These are phyloP conservation scores for Elephantulus edwardii DNA, from an alignment of 2,113 vertebrate genomes.

Conservation along the genomic window DNA sequence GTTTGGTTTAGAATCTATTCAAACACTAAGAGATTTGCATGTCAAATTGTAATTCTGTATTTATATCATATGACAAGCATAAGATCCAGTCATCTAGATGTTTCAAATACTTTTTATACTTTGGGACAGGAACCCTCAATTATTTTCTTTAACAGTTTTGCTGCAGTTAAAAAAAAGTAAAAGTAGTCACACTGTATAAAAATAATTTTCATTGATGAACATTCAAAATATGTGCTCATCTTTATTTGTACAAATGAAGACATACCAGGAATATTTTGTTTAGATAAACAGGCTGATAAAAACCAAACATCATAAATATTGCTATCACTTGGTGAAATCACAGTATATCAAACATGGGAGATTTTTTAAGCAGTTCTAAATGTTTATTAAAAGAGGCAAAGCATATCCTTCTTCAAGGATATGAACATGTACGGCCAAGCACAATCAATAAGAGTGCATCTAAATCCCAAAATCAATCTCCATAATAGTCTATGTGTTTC, in stretches of 20 bases:
- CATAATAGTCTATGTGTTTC: no score
- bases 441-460: no score
- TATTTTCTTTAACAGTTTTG: no score
- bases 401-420: no score
- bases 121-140: no score
- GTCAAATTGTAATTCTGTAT: constrained; percentile 12
- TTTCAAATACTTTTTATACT: constrained; percentile 49
- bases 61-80: constrained; percentile 27
- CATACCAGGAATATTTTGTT: neutral
- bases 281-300: neutral
- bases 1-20: constrained; percentile 13
- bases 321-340: neutral
- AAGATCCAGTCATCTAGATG: constrained; percentile 23
- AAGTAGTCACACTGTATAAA: neutral
- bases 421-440: no score
- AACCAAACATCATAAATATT: neutral
- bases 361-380: neutral
- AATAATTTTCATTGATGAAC: neutral
- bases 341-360: neutral
- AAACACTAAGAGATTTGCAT: neutral
- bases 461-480: no score
- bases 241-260: neutral
- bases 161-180: no score
- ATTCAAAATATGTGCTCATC: neutral
- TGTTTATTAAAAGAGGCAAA: neutral